Base-by-base conservation (phyloP, 2,113 vertebrate species). In the Todiramphus saurophagus region DNA sequence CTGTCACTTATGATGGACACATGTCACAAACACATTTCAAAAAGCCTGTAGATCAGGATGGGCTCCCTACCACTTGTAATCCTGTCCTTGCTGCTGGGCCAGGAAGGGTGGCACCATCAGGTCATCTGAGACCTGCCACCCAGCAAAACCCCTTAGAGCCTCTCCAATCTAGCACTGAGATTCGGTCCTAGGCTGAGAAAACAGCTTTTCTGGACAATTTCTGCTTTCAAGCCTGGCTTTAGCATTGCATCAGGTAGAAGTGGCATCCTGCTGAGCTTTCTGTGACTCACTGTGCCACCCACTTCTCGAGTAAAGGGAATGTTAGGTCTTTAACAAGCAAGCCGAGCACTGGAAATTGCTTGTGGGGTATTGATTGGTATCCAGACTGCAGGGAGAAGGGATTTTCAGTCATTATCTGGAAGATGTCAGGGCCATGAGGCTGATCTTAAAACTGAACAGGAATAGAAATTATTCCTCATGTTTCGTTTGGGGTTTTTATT, bases 331-430 rank as follows among this genome's bases (percentile, higher is more conserved):
- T 95, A 95, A 89, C 31, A 59, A 96, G 93, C 1, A 0, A 93
- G 89, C 75, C 0, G 2, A 91, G 69, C 68, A 64, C 92, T 95
- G 77, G 91, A 89, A 95, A 96, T 93, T 93, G 58, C 94, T 93
- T 48, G 33, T 94, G 94, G 95, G 76, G 51, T 93, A 97, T 97
- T 89, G 96, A 96, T 94, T 89, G 53, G 92, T 89, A 86, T 56
- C 88, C 90, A 58, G 80, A 60, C 90, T 92, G 88, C 80, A 66
- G 81, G 76, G 90, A 96, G 81, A 96, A 81, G 85, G 96, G 95
- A 93, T 96, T 96, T 93, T 92, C 95, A 82, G 76, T 94, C 96
- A 96, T 95, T 96, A 89, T 60, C 73, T 68, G 80, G 79, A 82
- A 89, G 95, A 94, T 74, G 80, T 67, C 67, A n/a, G 70, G 77